Evolutionary conservation across 2,888 invertebrate genomes (phyloP).

Genomic region (Apocheima hispidaria): DNA sequence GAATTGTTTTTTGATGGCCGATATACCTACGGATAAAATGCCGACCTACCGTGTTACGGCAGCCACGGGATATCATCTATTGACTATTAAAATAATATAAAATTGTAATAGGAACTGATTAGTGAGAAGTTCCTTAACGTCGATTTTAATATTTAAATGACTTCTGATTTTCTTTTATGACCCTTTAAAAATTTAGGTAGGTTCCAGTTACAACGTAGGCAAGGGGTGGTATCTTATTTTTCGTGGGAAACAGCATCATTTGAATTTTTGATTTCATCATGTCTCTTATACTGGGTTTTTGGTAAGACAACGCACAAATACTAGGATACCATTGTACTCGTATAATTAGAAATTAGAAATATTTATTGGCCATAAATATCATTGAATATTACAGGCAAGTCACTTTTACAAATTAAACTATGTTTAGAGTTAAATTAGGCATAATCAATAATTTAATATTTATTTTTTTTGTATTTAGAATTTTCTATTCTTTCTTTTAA

Average conservation of each 20-base stretch:
- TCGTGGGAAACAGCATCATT: conserved; percentile 1
- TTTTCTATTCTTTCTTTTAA: no score
- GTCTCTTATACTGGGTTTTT: no score
- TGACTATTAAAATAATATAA: conserved; percentile 44
- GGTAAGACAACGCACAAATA: no score
- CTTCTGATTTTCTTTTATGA: conserved; percentile 21
- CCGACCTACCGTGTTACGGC: conserved; percentile 54
- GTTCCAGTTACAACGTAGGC: not conserved
- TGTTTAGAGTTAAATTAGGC: no score
- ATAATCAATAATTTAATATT: no score
- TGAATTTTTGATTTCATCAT: not conserved
- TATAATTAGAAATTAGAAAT: no score
- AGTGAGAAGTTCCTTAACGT: conserved; percentile 19
- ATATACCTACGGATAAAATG: conserved; percentile 56
- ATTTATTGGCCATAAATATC: no score
- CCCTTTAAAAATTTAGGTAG: conserved; percentile 2
- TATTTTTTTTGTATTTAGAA: no score
- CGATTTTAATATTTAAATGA: conserved; percentile 24
- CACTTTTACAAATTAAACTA: no score
- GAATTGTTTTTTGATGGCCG: conserved; percentile 58
- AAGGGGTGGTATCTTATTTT: conserved; percentile 1
- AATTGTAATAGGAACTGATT: conserved; percentile 39
- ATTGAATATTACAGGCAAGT: no score
- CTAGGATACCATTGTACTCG: no score
- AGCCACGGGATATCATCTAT: conserved; percentile 41